These are phyloP conservation scores for Acrossocheilus wenchowensis DNA, from an alignment of 2,797 vertebrate species.

Conservation along the genomic window DNA sequence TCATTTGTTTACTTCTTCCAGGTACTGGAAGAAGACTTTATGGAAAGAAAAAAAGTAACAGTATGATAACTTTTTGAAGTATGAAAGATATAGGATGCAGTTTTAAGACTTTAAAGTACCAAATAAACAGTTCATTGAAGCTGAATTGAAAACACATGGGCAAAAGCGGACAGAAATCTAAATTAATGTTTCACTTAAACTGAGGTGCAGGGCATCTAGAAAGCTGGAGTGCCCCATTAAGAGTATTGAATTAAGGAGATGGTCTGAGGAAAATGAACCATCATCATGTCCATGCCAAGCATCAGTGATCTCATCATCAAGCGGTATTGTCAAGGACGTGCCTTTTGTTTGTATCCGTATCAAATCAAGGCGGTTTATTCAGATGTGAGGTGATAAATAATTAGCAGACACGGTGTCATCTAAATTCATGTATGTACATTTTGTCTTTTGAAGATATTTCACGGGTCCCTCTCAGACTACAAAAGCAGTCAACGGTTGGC, in stretches of 20 bases:
- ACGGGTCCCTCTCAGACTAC: constrained; percentile 42
- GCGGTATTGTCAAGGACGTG: constrained; percentile 35
- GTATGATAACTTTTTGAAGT: constrained; percentile 31
- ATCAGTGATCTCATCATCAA: constrained; percentile 49
- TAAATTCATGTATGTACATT: constrained; percentile 63
- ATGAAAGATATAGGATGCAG: constrained; percentile 11
- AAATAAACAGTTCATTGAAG: constrained; percentile 2
- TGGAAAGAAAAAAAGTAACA: constrained; percentile 14
- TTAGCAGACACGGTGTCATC: constrained; percentile 54
- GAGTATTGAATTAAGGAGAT: constrained; percentile 33
- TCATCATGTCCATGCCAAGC: constrained; percentile 4
- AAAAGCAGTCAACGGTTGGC: constrained; percentile 55
- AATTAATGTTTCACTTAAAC: constrained; percentile 11
- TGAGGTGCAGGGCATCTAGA: constrained; percentile 10
- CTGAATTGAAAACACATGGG: neutral
- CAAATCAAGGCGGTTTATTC: constrained; percentile 39
- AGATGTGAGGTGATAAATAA: constrained; percentile 53
- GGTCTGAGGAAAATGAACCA: constrained; percentile 34
- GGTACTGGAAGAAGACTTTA: constrained; percentile 20
- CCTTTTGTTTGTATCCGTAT: constrained; percentile 42
- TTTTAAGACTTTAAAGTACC: neutral
- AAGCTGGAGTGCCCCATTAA: constrained; percentile 12
- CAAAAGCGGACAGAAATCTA: neutral
- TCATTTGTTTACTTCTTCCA: constrained; percentile 51
- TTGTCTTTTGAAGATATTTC: constrained; percentile 56